Evolutionary conservation across 1,140 invertebrate genomes (phyloP), one percentile per base, ranked within the genome.

Genomic region (Lepidostoma basale): DNA sequence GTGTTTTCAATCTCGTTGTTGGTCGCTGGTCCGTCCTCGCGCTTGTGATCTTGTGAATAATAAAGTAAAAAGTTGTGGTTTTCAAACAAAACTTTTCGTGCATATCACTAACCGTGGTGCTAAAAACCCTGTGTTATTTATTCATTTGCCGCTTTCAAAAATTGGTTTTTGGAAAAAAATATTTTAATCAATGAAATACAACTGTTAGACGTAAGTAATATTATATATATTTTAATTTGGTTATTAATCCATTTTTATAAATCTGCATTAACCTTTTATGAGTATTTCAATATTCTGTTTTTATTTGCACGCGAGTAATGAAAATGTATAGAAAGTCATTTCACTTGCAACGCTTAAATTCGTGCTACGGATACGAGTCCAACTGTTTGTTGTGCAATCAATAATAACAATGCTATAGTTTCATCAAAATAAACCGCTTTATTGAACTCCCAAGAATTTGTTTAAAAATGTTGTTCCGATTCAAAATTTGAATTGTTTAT

Each of bases 271-370:
- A 22, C 18, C 44, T 47, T 49, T 23, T n/a, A 49, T 49, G 4
- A 23, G 45, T 12, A 25, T 49, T 49, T 49, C 12, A 49, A 10
- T n/a, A 25, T 22, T 49, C n/a, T 26, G 45, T 12, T 56, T 8
- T 33, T 56, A 20, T 56, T 56, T 30, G 18, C 52, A 39, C 28
- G 52, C 52, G 18, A 56, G 30, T 45, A n/a, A 33, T 39, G 52
- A 16, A 36, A 56, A 36, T 47, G 10, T 56, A 22, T 56, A 56
- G 52, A 56, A 56, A 56, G 52, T 56, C 52, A 56, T 56, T 56
- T 56, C 52, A 56, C 52, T 39, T 56, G 28, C 30, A 56, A 8
- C 52, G 52, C 20, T 56, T 18, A 56, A 33, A 33, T 36, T 56
- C 18, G 12, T 22, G 18, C 36, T 56, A 56, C 52, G 52, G 36